Percentiles rank a stretch among this genome's conserved stretches.
phyloP scores from a whole-genome alignment of 2,888 invertebrate genomes.

The Sepioteuthis lessoniana region DNA sequence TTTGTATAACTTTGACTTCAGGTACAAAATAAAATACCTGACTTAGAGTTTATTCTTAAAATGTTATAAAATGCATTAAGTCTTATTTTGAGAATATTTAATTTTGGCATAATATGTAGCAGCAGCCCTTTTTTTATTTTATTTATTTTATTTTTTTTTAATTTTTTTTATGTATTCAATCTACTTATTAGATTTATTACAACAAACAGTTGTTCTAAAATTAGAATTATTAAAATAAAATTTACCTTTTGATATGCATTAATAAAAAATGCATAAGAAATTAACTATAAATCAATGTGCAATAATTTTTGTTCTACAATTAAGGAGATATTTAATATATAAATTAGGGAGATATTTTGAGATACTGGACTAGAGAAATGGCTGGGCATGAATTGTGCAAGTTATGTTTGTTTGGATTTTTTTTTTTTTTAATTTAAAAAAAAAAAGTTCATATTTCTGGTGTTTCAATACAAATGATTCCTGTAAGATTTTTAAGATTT shows the following conservation, averaged over 20 bases:
- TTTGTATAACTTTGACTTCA: not conserved
- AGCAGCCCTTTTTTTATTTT: too few relatives aligned
- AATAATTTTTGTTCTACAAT: not conserved
- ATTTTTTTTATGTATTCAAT: too few relatives aligned
- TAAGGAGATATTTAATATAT: too few relatives aligned
- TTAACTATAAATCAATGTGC: not conserved
- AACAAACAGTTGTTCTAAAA: not conserved
- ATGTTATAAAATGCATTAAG: not conserved
- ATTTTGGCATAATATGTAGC: not conserved
- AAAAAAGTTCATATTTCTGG: not conserved
- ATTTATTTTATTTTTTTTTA: too few relatives aligned
- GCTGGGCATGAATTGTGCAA: slow-evolving; percentile 10
- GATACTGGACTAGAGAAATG: not conserved
- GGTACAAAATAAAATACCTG: not conserved
- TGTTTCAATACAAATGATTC: not conserved
- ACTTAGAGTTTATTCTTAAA: not conserved
- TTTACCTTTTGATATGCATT: not conserved
- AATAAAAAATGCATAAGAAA: not conserved
- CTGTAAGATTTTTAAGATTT: not conserved
- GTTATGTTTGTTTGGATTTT: not conserved
- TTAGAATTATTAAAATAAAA: not conserved
- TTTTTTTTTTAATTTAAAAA: not conserved
- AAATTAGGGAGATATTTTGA: not conserved
- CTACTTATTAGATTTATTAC: too few relatives aligned
- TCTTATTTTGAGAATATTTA: not conserved